Base-by-base conservation (phyloP, 2,113 vertebrate species). In the Eira barbara region DNA sequence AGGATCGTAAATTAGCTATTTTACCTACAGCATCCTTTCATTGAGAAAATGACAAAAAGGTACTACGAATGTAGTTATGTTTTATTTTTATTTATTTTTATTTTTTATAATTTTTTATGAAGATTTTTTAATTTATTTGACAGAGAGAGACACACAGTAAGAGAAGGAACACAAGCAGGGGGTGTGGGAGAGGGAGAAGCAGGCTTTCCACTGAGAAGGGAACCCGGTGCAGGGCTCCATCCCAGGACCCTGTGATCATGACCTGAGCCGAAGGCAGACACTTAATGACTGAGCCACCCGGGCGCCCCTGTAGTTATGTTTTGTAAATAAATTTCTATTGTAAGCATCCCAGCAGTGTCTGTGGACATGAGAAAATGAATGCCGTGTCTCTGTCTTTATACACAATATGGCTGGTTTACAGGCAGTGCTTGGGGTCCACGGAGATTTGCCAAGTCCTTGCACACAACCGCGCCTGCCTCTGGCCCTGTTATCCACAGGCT, bases 41-140 rank as follows among this genome's bases (percentile, higher is more conserved):
- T 80, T 80, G 73, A 92, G 78, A 91, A 97, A 81, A 79, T 92
- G 18, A 78, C 42, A 76, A 76, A 73, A 84, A 84, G 13, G 63
- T 57, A 39, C 39, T 61, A 15, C 89, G 45, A 83, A 31, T 84
- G 95, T 97, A 23, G 14, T 88, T 94, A 4, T 34, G 4, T 0
- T 76, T 96, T 80, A 55, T 81, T 55, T 55, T 55, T 55, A 55
- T 52, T 52, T 52, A 52, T 52, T 52, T 52, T 52, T 52, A 52
- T 17, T 52, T 52, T 55, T 55, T 18, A 18, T 55, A 55, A 18
- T 55, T 6, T 55, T 18, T 55, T 18, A 55, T 18, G 52, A 55
- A 55, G 52, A 55, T 55, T 55, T 55, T 55, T 18, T 2, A 55
- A 55, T 18, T 55, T 55, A 55, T 18, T 55, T 52, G 49, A 52